A percentile compares a stretch with the other conserved stretches of the same genome.
Conservation (phyloP, 2,113 vertebrate genomes). For the Pangasianodon hypophthalmus region DNA sequence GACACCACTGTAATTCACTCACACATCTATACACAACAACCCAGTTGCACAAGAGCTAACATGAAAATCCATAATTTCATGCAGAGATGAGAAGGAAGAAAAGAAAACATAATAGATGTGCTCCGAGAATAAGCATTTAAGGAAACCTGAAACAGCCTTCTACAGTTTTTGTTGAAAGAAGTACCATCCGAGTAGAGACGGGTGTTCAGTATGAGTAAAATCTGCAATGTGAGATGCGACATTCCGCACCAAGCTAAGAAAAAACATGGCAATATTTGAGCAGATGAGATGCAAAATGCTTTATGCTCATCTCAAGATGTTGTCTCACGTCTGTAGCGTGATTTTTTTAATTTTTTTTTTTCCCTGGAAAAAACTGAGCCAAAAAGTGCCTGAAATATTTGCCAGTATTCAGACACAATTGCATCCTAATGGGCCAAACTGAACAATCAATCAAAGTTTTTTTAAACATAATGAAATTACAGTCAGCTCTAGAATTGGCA, state of each 20-base stretch:
- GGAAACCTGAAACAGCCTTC: background rate
- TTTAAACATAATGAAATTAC: background rate
- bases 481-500: background rate
- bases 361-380: background rate
- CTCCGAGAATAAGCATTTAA: background rate
- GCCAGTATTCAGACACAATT: background rate
- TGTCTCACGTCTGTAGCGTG: background rate
- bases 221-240: background rate
- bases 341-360: slow-evolving; percentile 1
- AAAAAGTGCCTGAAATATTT: background rate
- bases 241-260: background rate
- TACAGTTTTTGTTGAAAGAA: background rate
- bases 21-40: background rate
- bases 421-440: background rate
- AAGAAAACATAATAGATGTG: background rate
- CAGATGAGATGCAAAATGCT: slow-evolving; percentile 14
- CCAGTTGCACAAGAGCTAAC: background rate
- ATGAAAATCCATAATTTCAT: background rate
- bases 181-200: background rate
- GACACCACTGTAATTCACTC: background rate
- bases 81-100: background rate
- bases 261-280: background rate
- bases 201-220: slow-evolving; percentile 8
- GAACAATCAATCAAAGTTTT: background rate
- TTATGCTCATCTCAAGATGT: background rate